phyloP scores from a whole-genome alignment of 2,797 vertebrate species.

The Synanceia verrucosa region DNA sequence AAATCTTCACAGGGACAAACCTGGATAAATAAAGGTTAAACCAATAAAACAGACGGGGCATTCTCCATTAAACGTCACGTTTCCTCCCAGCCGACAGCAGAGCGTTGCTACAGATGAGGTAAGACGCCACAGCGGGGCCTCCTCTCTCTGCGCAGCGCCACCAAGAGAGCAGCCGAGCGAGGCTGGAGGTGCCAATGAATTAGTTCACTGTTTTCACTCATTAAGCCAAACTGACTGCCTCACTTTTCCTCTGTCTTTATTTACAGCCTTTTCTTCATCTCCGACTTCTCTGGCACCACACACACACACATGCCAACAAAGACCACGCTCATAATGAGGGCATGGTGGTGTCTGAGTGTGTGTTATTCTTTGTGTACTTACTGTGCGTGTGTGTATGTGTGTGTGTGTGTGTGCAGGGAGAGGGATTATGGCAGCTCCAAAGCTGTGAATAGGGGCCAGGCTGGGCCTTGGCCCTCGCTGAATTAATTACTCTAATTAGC shows the following conservation, averaged over 20 bases:
- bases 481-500: slow-evolving; percentile 88
- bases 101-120: slow-evolving; percentile 55
- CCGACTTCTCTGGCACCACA: slow-evolving; percentile 72
- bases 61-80: slow-evolving; percentile 51
- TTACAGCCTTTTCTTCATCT: slow-evolving; percentile 72
- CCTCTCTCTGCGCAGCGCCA: slow-evolving; percentile 43
- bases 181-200: slow-evolving; percentile 69
- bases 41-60: slow-evolving; percentile 50
- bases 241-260: slow-evolving; percentile 74
- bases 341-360: slow-evolving; percentile 64
- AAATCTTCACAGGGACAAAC: slow-evolving; percentile 60
- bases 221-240: slow-evolving; percentile 67
- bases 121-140: slow-evolving; percentile 50
- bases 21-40: slow-evolving; percentile 68
- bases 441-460: slow-evolving; percentile 81
- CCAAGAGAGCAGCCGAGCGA: slow-evolving; percentile 66
- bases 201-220: slow-evolving; percentile 80
- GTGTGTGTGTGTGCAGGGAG: slow-evolving; percentile 62
- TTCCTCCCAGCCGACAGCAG: slow-evolving; percentile 38
- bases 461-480: slow-evolving; percentile 77
- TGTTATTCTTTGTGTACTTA: slow-evolving; percentile 59
- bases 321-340: slow-evolving; percentile 75
- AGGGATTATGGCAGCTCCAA: slow-evolving; percentile 82
- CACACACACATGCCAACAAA: slow-evolving; percentile 69
- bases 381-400: slow-evolving; percentile 40